phyloP scores from a whole-genome alignment of 2,797 vertebrate species.

The Ptychadena robeensis region DNA sequence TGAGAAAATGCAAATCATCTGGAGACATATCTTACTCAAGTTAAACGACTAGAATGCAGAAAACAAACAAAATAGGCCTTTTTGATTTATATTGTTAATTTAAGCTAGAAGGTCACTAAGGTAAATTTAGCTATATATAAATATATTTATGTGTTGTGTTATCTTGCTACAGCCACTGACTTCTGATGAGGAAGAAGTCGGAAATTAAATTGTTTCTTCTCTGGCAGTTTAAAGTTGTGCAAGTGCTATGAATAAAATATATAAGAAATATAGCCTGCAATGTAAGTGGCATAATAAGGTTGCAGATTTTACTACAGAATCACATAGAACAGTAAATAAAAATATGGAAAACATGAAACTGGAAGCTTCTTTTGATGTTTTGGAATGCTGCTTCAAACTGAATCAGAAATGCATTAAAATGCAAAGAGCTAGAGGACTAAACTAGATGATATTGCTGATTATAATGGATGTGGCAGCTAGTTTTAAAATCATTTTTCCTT shows the following conservation, averaged over 20 bases:
- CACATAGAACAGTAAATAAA: conserved; percentile 50
- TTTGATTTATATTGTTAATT: background rate
- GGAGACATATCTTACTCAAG: background rate
- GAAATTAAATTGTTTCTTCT: conserved; percentile 28
- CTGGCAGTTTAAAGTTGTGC: conserved; percentile 29
- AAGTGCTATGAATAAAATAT: conserved; percentile 48
- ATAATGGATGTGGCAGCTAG: conserved; percentile 20
- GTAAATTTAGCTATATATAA: background rate
- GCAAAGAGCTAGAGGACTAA: conserved; percentile 51
- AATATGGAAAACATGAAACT: conserved; percentile 57
- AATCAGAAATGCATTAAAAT: conserved; percentile 56
- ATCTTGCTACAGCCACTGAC: background rate
- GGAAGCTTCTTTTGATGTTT: conserved; percentile 54
- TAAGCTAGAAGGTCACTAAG: background rate
- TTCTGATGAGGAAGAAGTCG: conserved; percentile 6
- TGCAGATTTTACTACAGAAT: conserved; percentile 45
- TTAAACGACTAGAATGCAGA: background rate
- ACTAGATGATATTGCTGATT: conserved; percentile 48
- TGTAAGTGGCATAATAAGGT: conserved; percentile 53
- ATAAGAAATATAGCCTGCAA: conserved; percentile 46
- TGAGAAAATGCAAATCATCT: background rate
- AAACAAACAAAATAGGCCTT: background rate
- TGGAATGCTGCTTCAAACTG: conserved; percentile 55
- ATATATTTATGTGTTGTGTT: background rate
- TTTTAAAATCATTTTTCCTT: conserved; percentile 35